Percentiles rank a stretch among this genome's conserved stretches.
phyloP scores from a whole-genome alignment of 2,113 vertebrate species.

The Chascanopsetta lugubris region DNA sequence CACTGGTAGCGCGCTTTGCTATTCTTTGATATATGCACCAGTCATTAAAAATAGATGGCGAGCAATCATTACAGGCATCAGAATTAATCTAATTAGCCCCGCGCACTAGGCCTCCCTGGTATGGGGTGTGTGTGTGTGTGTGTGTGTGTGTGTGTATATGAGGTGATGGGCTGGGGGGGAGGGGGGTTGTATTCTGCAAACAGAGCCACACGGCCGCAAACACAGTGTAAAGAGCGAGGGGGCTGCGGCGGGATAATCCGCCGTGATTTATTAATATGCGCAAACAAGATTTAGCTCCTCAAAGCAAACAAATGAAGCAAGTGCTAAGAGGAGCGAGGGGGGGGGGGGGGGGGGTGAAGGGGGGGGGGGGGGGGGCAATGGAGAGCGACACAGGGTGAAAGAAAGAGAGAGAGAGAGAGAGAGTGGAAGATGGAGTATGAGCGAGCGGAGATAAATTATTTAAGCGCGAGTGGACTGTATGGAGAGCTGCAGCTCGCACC shows the following conservation, averaged over 20 bases:
- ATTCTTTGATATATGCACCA: conserved; percentile 81
- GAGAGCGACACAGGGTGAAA: neutral
- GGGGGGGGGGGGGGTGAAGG: neutral
- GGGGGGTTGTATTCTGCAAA: conserved; percentile 63
- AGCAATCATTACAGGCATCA: conserved; percentile 83
- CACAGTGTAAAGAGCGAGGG: conserved; percentile 52
- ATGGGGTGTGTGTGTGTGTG: neutral
- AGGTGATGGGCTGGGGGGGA: too few species aligned
- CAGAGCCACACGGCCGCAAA: conserved; percentile 68
- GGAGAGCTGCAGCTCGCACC: conserved; percentile 47
- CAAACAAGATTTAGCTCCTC: conserved; percentile 82
- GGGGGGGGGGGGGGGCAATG: conserved; percentile 14
- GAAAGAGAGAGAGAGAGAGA: conserved; percentile 45
- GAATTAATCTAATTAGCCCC: conserved; percentile 83
- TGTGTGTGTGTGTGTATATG: too few species aligned
- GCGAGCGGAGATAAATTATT: conserved; percentile 73
- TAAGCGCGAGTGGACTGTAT: conserved; percentile 48
- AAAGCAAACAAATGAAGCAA: conserved; percentile 82
- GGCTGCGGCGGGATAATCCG: conserved; percentile 64
- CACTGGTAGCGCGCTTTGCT: conserved; percentile 66
- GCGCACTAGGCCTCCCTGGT: conserved; percentile 59
- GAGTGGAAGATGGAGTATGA: conserved; percentile 41
- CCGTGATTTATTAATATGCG: conserved; percentile 80
- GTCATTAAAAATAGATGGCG: conserved; percentile 85
- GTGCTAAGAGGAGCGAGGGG: conserved; percentile 57